Base-by-base conservation (phyloP, 2,113 vertebrate genomes). In the Psettodes erumei region DNA sequence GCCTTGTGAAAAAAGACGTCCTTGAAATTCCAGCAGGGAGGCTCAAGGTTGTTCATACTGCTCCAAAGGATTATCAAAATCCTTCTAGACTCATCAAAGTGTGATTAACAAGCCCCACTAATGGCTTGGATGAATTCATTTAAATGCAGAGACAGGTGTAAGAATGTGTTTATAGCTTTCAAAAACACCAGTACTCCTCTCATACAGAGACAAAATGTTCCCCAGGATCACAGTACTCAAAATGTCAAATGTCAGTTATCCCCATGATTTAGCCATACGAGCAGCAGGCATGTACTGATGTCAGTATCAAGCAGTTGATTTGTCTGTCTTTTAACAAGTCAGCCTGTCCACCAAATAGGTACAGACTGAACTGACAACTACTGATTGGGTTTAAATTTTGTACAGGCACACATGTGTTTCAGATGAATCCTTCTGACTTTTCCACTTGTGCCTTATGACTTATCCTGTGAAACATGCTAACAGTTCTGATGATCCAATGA, bases 71-170 rank as follows among this genome's bases (percentile, higher is more conserved):
- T 64, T 58, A 82, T 12, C 6, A 54, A 35, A 74, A 55, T 40
- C 23, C 74, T 70, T 86, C 47, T 19, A 56, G 25, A 82, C 47
- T 76, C 69, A 89, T 85, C 56, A 76, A 56, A 80, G 28, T 63
- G 33, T 66, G 37, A 87, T 89, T 85, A 88, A 90, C 62, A 80
- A 69, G 50, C 47, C 4, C 15, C 35, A 30, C 51, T 79, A 77
- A 89, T 74, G 64, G 69, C 80, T 79, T 77, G 88, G 85, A 90
- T 89, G 78, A 87, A 66, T 82, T 88, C 16, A 92, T 93, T 92
- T 81, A 86, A 86, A 91, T 92, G 86, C 88, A 86, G 56, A 68
- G 75, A 37, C 89, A 88, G 83, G 87, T 78, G 53, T 66, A 66
- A 62, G 47, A 80, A 71, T 38, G n/a, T 63, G 55, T 55, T 87